Evolutionary conservation across 92 coral and sea anemone species (phyloP).

Genomic region (Parazoanthus swiftii): DNA sequence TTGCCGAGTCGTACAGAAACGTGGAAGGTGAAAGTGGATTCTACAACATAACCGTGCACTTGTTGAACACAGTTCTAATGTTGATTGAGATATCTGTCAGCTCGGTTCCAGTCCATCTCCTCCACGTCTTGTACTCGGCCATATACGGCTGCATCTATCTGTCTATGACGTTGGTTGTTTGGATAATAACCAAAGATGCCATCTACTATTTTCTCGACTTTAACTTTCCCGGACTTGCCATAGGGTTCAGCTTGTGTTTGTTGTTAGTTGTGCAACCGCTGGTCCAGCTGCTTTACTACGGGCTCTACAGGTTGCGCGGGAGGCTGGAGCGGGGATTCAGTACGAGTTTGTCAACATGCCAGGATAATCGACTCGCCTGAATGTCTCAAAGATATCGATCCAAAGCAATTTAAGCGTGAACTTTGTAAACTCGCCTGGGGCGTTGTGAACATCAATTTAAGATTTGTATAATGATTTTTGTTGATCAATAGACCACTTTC

Average conservation of each 20-base stretch:
- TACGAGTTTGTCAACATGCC: neutral
- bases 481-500: too few species aligned
- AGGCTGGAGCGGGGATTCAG: conserved; percentile 29
- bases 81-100: conserved; percentile 41
- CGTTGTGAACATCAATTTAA: too few species aligned
- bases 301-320: conserved; percentile 46
- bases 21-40: conserved; percentile 44
- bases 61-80: conserved; percentile 53
- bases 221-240: conserved; percentile 46
- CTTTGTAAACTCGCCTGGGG: too few species aligned
- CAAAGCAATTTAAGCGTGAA: too few species aligned
- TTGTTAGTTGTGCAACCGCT: conserved; percentile 53
- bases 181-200: conserved; percentile 24
- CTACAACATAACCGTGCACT: conserved; percentile 46
- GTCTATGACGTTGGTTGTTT: conserved; percentile 34
- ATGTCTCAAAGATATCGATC: too few species aligned
- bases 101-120: conserved; percentile 51
- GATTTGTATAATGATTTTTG: too few species aligned
- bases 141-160: conserved; percentile 46
- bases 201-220: conserved; percentile 57
- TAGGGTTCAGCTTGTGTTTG: conserved; percentile 5
- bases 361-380: neutral
- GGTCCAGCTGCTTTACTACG: conserved; percentile 50
- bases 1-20: neutral
- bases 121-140: conserved; percentile 47